Conservation (phyloP, 2,113 vertebrate genomes). For the Odocoileus virginianus region DNA sequence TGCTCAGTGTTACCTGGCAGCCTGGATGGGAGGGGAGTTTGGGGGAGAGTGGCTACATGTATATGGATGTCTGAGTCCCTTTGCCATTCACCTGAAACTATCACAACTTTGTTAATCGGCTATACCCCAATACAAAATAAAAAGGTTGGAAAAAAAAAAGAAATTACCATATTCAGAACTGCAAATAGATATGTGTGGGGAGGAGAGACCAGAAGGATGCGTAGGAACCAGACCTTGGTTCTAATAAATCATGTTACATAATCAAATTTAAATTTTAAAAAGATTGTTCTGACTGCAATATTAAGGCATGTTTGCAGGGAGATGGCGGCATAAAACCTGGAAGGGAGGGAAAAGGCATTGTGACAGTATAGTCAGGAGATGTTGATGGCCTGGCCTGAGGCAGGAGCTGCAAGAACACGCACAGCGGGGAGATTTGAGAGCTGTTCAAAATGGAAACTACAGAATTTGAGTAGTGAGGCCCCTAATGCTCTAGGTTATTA, state of each 20-base stretch:
- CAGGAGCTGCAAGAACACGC: not conserved
- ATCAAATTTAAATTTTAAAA: not conserved
- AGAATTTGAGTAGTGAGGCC: not conserved
- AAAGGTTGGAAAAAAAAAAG: not conserved
- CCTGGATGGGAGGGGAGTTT: not conserved
- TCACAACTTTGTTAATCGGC: not conserved
- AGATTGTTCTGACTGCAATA: not conserved
- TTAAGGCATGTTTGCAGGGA: not conserved
- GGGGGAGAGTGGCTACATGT: not conserved
- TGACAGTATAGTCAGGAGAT: not conserved
- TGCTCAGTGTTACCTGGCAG: not conserved
- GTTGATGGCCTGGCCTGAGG: rapidly evolving
- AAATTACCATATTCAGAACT: not conserved
- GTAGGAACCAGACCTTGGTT: not conserved
- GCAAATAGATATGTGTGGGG: not conserved
- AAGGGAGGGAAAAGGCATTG: not conserved
- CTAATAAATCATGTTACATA: not conserved
- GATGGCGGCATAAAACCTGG: too few species aligned
- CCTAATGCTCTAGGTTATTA: not conserved
- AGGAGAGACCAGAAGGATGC: not conserved
- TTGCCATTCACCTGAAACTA: not conserved
- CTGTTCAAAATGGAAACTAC: not conserved
- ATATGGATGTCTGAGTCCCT: not conserved
- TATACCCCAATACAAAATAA: not conserved
- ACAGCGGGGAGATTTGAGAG: not conserved